These are phyloP conservation scores for Thripadectes ignobilis DNA, from an alignment of 2,797 vertebrate species.

Conservation along the genomic window DNA sequence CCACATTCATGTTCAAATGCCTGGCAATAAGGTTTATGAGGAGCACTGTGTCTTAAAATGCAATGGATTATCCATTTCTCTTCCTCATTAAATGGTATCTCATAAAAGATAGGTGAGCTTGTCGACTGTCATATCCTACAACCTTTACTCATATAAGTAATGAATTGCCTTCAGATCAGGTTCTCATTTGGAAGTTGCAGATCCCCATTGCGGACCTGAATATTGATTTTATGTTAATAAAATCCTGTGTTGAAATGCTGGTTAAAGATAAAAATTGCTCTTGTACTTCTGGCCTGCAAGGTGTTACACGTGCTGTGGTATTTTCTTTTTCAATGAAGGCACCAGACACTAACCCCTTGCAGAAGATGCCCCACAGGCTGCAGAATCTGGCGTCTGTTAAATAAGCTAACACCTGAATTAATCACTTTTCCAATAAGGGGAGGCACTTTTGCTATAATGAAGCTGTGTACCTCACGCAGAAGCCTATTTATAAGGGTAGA, in stretches of 20 bases:
- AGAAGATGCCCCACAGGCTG: neutral
- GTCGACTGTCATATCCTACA: neutral
- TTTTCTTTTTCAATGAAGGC: neutral
- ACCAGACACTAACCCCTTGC: neutral
- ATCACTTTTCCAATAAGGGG: neutral
- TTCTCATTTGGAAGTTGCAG: neutral
- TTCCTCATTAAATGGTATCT: neutral
- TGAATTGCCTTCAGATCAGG: neutral
- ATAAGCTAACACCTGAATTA: neutral
- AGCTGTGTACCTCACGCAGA: neutral
- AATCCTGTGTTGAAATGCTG: neutral
- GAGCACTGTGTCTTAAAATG: neutral
- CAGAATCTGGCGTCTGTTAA: neutral
- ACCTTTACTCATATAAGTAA: neutral
- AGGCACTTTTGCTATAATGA: neutral
- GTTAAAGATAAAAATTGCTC: constrained; percentile 3
- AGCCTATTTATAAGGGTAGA: neutral
- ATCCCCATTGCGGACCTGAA: neutral
- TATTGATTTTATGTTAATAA: constrained; percentile 36
- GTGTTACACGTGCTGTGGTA: neutral
- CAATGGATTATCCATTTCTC: neutral
- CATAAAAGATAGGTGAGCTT: neutral
- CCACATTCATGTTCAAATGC: neutral
- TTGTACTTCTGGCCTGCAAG: neutral
- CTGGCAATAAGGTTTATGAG: neutral